phyloP scores from a whole-genome alignment of 2,888 invertebrate species.

The Bellardia pandia region DNA sequence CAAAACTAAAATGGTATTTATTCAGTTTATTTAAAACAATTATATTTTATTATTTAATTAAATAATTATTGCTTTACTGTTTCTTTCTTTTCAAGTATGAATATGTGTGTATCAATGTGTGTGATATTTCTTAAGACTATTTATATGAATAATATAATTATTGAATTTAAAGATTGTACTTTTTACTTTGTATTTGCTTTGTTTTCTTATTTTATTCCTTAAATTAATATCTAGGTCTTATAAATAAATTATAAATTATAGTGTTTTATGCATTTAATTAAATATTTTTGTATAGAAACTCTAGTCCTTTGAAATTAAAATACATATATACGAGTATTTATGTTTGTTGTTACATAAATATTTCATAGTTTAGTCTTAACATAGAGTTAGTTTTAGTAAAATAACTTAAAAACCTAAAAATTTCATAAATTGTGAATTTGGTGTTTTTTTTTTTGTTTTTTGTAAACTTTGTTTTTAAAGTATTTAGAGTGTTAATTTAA shows the following conservation, averaged over 20 bases:
- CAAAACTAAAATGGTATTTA: slow-evolving; percentile 5
- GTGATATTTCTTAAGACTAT: slow-evolving; percentile 44
- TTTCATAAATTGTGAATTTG: slow-evolving; percentile 47
- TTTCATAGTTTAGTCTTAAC: too few species aligned
- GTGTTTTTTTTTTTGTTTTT: not conserved
- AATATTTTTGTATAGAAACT: slow-evolving; percentile 47
- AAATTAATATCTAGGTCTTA: slow-evolving; percentile 12
- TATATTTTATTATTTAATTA: slow-evolving; percentile 39
- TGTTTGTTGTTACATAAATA: not conserved
- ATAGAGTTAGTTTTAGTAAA: slow-evolving; percentile 12
- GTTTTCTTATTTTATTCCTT: slow-evolving; percentile 21
- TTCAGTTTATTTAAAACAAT: not conserved
- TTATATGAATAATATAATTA: slow-evolving; percentile 47
- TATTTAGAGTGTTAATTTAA: not conserved
- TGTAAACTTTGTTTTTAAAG: not conserved
- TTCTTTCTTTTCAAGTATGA: not conserved
- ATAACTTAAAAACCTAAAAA: slow-evolving; percentile 16
- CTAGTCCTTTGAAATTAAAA: slow-evolving; percentile 34
- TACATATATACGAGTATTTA: not conserved
- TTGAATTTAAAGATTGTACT: slow-evolving; percentile 66
- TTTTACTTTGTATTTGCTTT: slow-evolving; percentile 66
- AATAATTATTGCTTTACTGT: slow-evolving; percentile 64
- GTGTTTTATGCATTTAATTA: slow-evolving; percentile 22
- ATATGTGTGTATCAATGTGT: slow-evolving; percentile 9
- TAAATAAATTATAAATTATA: slow-evolving; percentile 36